Base-by-base conservation (phyloP, 2,113 vertebrate species). In the Euleptes europaea region DNA sequence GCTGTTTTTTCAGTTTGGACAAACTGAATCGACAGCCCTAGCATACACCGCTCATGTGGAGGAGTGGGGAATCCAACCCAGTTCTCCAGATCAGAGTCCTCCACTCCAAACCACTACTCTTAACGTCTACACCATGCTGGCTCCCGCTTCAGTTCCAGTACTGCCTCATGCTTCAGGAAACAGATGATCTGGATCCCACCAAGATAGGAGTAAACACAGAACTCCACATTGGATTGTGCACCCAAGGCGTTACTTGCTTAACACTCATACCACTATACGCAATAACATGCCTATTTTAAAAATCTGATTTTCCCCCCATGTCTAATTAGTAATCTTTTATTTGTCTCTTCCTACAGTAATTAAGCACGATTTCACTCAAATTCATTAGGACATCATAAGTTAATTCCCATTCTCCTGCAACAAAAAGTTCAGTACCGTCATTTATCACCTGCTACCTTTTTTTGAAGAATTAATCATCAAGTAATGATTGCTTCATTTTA, bases 371-470 rank as follows among this genome's bases (percentile, higher is more conserved):
- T 84, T 83, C 86, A 1, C 10, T 21, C 86, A 76, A 84, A 57
- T 74, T 89, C 65, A 89, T 88, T 72, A 86, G 15, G 89, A 80
- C 11, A 83, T 15, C 13, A 79, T 11, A 84, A 51, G 69, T 84
- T 88, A 86, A 86, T 89, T 90, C n/a, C 19, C 82, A 44, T 82
- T 84, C 88, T 89, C 87, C 89, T 88, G 74, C 35, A 44, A 21
- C 69, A n/a, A 78, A n/a, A 79, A 72, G 75, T 70, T 82, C 9
- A 86, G 1, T 65, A 21, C 7, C 67, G 42, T 5, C 5, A 85
- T 83, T 90, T 80, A 31, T 38, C 87, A 86, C 60, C 31, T 71
- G 26, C 40, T 82, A 84, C 54, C 71, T 74, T 80, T 89, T 80
- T 89, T 91, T 23, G 82, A 90, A 88, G 14, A 84, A 63, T 82